Percentiles rank a stretch among this genome's conserved stretches.
Evolutionary conservation across 2,888 invertebrate species (phyloP).

Genomic region (Dugesia japonica): DNA sequence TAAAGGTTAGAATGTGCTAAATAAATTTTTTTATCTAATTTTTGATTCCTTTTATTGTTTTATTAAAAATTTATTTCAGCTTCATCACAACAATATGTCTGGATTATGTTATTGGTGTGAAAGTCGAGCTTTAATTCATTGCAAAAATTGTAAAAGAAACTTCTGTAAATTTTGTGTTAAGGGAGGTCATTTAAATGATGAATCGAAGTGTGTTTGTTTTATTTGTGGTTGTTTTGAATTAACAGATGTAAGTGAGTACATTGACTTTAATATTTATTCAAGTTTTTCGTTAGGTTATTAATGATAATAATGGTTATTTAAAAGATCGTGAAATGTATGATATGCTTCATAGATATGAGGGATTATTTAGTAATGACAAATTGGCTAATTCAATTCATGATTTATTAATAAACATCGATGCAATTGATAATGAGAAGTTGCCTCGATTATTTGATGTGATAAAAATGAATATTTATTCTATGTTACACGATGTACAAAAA

Average conservation of each 20-base stretch:
- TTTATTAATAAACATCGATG: not conserved
- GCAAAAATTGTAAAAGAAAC: constrained; percentile 8
- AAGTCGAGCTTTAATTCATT: not conserved
- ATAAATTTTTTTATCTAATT: not conserved
- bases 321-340: not conserved
- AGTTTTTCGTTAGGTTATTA: no score
- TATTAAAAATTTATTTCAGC: not conserved
- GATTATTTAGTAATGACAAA: not conserved
- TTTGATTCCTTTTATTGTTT: not conserved
- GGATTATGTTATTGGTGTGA: constrained; percentile 1
- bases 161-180: constrained; percentile 11
- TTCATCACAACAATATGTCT: not conserved
- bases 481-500: not conserved
- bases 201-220: not conserved
- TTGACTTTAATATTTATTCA: no score
- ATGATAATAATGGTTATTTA: not conserved
- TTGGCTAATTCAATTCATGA: not conserved
- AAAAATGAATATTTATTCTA: not conserved
- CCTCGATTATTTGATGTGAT: not conserved
- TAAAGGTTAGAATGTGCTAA: not conserved
- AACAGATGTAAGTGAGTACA: no score
- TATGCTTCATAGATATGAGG: not conserved
- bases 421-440: not conserved
- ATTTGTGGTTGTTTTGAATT: not conserved
- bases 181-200: not conserved